Base-by-base conservation (phyloP, 2,888 invertebrate genomes). In the Drosophila leonis region DNA sequence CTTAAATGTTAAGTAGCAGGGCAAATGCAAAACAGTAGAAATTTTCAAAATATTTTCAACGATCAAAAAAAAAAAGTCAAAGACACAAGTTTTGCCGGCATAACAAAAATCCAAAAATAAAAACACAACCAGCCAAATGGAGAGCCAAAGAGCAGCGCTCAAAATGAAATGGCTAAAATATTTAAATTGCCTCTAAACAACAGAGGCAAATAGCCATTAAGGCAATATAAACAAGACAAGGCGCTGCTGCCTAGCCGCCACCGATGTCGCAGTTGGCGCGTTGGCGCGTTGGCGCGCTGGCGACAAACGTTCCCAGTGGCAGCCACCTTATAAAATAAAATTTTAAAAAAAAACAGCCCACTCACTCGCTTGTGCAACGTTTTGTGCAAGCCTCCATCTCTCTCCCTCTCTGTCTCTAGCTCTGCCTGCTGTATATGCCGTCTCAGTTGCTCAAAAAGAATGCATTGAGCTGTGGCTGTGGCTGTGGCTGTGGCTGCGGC, bases 111-210 rank as follows among this genome's bases (percentile, higher is more conserved):
- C 41, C 10, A 52, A 62, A 52, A 57, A 33, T 10, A 29, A 18
- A 46, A 72, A 8, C 35, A 15, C 18, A n/a, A 6, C n/a, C 48
- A 12, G 20, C 20, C 18, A 10, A 31, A 20, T 27, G 56, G 54
- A 59, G 39, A 31, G n/a, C 56, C 46, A 51, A 65, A 49, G 63
- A 51, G 55, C 37, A 33, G 37, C 41, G 60, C 51, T 72, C 48
- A 79, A 83, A 83, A 83, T 78, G 65, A 89, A 89, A 89, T 82
- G 88, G 68, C 48, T 87, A 72, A 86, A 86, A 90, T 86, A 86
- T 86, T 86, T 90, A 90, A 86, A 86, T 90, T 80, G 88, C 85
- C 76, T 65, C 74, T 72, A 79, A 80, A 80, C 79, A 88, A 75
- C 86, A 55, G 81, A 74, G 77, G 56, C 83, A 79, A 77, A 78